A percentile compares a stretch with the other conserved stretches of the same genome.
phyloP scores from a whole-genome alignment of 2,797 vertebrate genomes.

The Sebastes cheni region DNA sequence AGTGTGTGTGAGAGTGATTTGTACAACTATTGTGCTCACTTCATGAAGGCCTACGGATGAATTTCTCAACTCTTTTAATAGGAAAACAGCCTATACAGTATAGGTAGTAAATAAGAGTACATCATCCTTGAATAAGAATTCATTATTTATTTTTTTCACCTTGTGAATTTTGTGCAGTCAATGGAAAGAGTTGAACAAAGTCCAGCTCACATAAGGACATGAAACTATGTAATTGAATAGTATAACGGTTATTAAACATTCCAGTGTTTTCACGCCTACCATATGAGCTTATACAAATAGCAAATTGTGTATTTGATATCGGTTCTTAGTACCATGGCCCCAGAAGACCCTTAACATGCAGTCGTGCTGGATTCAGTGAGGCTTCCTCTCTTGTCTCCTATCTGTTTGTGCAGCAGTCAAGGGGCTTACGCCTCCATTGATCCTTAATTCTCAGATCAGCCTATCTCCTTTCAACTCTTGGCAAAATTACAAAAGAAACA shows the following conservation, averaged over 20 bases:
- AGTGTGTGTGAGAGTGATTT: no score
- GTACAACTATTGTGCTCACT: no score
- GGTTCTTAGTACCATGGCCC: not conserved
- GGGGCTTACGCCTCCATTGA: constrained; percentile 57
- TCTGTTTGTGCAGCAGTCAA: constrained; percentile 30
- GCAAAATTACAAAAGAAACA: constrained; percentile 56
- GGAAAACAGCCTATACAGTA: no score
- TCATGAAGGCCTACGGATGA: no score
- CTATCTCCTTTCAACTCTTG: constrained; percentile 50
- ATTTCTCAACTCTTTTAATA: no score
- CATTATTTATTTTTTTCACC: not conserved
- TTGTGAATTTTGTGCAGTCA: not conserved
- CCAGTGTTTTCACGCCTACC: not conserved
- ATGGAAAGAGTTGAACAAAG: not conserved
- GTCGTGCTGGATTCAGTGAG: not conserved
- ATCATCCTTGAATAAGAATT: not conserved
- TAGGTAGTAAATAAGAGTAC: not conserved
- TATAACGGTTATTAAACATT: not conserved
- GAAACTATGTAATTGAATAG: not conserved
- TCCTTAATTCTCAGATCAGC: constrained; percentile 57
- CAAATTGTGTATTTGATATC: not conserved
- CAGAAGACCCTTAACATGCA: not conserved
- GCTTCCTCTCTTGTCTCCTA: constrained; percentile 17
- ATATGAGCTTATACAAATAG: no score
- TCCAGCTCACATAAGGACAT: not conserved